Evolutionary conservation across 2,797 vertebrate genomes (phyloP).

Genomic region (Pipistrellus pipistrellus): DNA sequence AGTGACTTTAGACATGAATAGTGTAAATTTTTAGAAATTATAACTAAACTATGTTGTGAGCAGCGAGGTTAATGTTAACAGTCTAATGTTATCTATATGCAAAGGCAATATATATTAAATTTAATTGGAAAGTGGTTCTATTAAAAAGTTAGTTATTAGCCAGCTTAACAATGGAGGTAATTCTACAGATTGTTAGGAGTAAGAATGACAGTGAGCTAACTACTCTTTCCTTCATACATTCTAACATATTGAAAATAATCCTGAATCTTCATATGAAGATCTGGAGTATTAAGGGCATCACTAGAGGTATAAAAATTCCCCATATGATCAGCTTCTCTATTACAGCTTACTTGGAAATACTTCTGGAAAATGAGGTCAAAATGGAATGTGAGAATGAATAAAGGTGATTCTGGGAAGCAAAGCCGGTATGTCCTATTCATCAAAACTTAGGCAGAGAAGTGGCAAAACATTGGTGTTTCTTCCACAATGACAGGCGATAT

Average conservation of each 20-base stretch:
- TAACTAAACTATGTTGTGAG: not conserved
- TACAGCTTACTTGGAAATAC: not conserved
- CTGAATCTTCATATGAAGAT: not conserved
- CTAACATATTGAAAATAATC: not conserved
- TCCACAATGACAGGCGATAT: not conserved
- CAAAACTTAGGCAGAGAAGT: slow-evolving; percentile 13
- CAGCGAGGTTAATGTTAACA: not conserved
- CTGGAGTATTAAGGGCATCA: not conserved
- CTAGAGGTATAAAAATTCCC: not conserved
- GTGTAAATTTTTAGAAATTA: not conserved
- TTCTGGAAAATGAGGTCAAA: not conserved
- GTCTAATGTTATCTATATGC: not conserved
- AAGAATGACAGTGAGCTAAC: not conserved
- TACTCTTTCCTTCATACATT: not conserved
- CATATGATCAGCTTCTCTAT: not conserved
- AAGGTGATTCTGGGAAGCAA: not conserved
- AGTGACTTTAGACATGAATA: not conserved
- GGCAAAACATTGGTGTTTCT: not conserved
- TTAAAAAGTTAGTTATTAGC: not conserved
- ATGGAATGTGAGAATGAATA: not conserved
- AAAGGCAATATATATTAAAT: not conserved
- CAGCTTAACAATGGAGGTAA: not conserved
- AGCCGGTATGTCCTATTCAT: not conserved
- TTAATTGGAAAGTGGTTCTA: not conserved
- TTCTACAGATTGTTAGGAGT: not conserved